A percentile compares a stretch with the other conserved stretches of the same genome.
Evolutionary conservation across 2,797 vertebrate genomes (phyloP).

Genomic region (Xiphorhynchus erythropygius): DNA sequence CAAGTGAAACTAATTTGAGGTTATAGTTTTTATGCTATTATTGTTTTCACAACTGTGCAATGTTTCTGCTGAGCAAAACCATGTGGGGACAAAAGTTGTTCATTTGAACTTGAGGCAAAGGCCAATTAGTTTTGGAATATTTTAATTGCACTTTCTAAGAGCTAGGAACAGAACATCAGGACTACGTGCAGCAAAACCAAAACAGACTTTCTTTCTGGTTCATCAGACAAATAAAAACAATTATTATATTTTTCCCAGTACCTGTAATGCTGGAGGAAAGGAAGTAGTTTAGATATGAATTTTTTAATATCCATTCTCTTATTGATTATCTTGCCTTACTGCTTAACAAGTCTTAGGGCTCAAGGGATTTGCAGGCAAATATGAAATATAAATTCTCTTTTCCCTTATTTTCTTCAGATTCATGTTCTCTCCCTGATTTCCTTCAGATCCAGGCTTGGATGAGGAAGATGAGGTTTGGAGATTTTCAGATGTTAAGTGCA

Average conservation of each 20-base stretch:
- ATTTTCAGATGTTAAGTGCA: not conserved
- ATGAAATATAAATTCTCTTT: not conserved
- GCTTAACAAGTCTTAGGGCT: not conserved
- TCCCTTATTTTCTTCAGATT: not conserved
- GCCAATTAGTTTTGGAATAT: not conserved
- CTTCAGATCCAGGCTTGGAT: not conserved
- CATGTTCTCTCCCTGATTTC: not conserved
- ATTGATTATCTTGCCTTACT: not conserved
- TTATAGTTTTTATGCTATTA: not conserved
- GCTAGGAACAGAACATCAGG: not conserved
- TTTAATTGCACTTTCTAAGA: not conserved
- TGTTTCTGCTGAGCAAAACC: not conserved
- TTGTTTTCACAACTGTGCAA: not conserved
- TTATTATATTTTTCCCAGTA: not conserved
- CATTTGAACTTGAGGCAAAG: not conserved
- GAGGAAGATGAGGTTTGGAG: not conserved
- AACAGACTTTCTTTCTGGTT: not conserved
- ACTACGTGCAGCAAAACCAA: not conserved
- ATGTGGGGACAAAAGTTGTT: not conserved
- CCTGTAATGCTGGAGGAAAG: not conserved
- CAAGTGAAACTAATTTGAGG: not conserved
- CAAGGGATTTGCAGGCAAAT: not conserved
- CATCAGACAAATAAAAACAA: not conserved
- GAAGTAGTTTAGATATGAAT: not conserved
- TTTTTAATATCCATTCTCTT: not conserved